Base-by-base conservation (phyloP, 2,888 invertebrate species). In the Sarcophaga variegata region DNA sequence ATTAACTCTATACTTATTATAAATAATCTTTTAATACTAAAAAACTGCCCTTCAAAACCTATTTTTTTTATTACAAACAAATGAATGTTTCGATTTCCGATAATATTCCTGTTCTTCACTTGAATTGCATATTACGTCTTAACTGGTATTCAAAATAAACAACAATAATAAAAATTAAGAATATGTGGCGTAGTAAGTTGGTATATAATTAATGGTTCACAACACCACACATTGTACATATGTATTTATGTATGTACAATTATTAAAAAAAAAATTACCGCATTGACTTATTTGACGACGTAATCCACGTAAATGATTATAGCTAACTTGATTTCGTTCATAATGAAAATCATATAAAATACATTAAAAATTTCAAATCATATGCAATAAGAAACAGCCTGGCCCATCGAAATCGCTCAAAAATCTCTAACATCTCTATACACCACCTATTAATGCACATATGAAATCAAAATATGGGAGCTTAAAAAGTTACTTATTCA, bases 11-110 rank as follows among this genome's bases (percentile, higher is more conserved):
- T 37, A 37, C 6, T 37, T 37, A 37, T 37, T 37, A 37, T 10
- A 37, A 37, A 37, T 37, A 37, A 37, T 37, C 37, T 8, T 37
- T 10, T 37, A 37, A 37, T 10, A 10, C 8, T 37, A 37, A 37
- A 37, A 37, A 37, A 37, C 10, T 10, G 8, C 37, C 37, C 37
- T 37, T 37, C 37, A 10, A 37, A 37, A 37, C 37, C 8, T 6
- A 37, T 37, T 37, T 37, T 37, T 37, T 37, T 37, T 37, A 8
- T 37, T 8, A 10, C 37, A 92, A 91, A 91, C 91, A 91, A 91
- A 90, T 91, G 37, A 8, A 37, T 37, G 37, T 37, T 37, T 37
- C 37, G 37, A 37, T 37, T 37, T 37, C 37, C 37, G 37, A 37
- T 37, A 37, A 37, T 2, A 10, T 37, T 37, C 37, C 8, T 85